These are phyloP conservation scores for Zeuzera pyrina DNA, from an alignment of 2,888 invertebrate genomes.

Conservation along the genomic window DNA sequence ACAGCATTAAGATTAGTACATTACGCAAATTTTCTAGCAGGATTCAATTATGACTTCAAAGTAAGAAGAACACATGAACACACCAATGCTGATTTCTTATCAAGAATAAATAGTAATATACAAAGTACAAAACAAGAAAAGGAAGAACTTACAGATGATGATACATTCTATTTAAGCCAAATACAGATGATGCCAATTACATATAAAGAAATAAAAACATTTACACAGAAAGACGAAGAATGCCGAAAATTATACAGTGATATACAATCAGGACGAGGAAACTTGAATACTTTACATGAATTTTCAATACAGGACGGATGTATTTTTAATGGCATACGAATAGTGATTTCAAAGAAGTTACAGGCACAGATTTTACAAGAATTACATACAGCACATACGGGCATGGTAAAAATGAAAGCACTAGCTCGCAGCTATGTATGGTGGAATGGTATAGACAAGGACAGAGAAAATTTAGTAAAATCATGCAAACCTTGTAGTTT, in stretches of 20 bases:
- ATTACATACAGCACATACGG: conserved; percentile 15
- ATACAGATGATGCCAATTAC: conserved; percentile 10
- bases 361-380: conserved; percentile 7
- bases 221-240: conserved; percentile 9
- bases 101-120: conserved; percentile 4
- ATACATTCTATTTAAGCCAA: conserved; percentile 10
- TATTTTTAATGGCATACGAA: conserved; percentile 10
- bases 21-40: conserved; percentile 17
- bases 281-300: conserved; percentile 1
- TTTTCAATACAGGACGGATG: conserved; percentile 11
- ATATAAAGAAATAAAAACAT: conserved; percentile 6
- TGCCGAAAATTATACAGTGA: conserved; percentile 7
- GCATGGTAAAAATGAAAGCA: conserved; percentile 23
- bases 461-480: conserved; percentile 15
- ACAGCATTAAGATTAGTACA: conserved; percentile 18
- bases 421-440: conserved; percentile 14
- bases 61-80: conserved; percentile 14
- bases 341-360: conserved; percentile 6
- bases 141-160: not conserved
- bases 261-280: conserved; percentile 5
- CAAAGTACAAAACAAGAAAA: not conserved
- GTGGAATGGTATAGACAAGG: conserved; percentile 20
- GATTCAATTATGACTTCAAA: conserved; percentile 18
- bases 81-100: conserved; percentile 8
- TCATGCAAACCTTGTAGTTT: conserved; percentile 9